Evolutionary conservation across 2,797 vertebrate genomes (phyloP), one percentile per base, ranked within the genome.

Genomic region (Coluber constrictor): DNA sequence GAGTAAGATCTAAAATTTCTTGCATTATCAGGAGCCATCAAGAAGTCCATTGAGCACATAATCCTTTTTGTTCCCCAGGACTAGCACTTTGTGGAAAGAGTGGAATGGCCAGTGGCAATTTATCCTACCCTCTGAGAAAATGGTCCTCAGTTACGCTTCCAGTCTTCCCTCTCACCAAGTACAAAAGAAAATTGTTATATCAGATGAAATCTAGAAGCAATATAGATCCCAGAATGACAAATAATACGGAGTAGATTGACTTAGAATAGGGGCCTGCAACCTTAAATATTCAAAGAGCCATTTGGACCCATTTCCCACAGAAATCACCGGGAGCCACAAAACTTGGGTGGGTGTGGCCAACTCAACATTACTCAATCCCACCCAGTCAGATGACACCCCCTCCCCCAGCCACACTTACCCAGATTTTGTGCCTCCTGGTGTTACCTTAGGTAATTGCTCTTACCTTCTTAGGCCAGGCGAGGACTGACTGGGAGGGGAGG

Each of bases 1-100:
- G 93, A 96, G n/a, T 93, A 94, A 90, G 93, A 96, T 27, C 4
- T 93, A 89, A 95, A 96, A 91, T 95, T 95, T 96, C 79, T 86
- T 90, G 92, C 94, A 94, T 86, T 95, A 95, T n/a, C 94, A 91
- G 95, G 94, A 96, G 93, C 87, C 95, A 93, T 92, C 54, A 93
- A 56, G 57, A 20, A 91, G 70, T 94, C 89, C 94, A 90, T 95
- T 94, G 95, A 96, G 93, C 61, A 51, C 94, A 90, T 90, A 59
- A 95, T 96, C 93, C 88, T 95, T 90, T 95, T 83, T 90, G n/a
- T 92, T 94, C 94, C 8, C 15, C 18, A 83, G 37, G 74, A 47
- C 32, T 54, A 91, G 79, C 57, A 61, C 91, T 87, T 94, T 92
- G 61, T 32, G 13, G n/a, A 87, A 55, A 23, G n/a, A 56, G 4